These are phyloP conservation scores for Engraulis encrasicolus DNA, from an alignment of 2,113 vertebrate genomes.

Conservation along the genomic window DNA sequence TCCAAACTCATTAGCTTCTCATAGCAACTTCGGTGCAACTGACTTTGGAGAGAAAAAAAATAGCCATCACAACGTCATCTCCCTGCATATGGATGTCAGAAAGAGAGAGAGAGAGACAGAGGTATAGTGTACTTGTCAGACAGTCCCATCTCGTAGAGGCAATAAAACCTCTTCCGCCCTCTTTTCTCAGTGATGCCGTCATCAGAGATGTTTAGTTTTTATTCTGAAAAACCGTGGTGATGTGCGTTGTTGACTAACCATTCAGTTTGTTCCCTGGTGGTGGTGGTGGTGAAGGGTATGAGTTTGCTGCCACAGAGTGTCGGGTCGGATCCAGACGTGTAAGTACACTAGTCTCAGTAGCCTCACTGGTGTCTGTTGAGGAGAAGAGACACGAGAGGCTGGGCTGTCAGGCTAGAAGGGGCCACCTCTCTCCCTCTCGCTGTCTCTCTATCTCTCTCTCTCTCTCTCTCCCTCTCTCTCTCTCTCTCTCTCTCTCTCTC, in stretches of 20 bases:
- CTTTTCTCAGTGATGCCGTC: background rate
- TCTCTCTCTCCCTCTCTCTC: too few species aligned
- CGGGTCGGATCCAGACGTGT: background rate
- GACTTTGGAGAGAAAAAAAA: background rate
- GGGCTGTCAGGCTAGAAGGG: background rate
- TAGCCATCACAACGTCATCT: too few species aligned
- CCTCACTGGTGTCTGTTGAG: background rate
- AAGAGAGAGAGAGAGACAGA: background rate
- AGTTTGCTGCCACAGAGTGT: background rate
- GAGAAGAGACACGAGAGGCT: background rate
- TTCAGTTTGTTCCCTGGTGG: background rate
- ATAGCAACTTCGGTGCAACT: background rate
- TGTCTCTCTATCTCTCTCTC: too few species aligned
- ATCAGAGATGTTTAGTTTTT: background rate
- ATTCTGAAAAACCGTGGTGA: background rate
- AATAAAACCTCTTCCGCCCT: too few species aligned
- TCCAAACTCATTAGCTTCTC: background rate
- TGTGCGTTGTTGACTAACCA: background rate
- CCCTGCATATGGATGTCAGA: background rate
- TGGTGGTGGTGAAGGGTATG: background rate
- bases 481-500: too few species aligned
- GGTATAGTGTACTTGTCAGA: background rate
- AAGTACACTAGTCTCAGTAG: background rate
- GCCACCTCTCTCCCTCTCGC: background rate
- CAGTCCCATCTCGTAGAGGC: background rate